Percentiles rank a stretch among this genome's conserved stretches.
Conservation (phyloP, 2,888 invertebrate genomes). For the Lathronympha strigana region DNA sequence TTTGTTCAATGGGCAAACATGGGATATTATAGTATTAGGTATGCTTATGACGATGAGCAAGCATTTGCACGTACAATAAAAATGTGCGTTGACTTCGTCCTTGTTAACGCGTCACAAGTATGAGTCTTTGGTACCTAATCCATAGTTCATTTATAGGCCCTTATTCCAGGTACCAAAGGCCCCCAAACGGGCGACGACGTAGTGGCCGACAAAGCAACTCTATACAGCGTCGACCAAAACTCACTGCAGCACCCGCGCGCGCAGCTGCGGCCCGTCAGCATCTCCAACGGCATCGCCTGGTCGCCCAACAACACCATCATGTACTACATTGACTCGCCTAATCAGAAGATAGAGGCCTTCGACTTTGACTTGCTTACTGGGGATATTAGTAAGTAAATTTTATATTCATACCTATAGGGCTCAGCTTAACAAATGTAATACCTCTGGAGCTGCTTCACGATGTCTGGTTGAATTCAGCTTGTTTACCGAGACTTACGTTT, state of each 20-base stretch:
- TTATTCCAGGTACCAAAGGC: constrained; percentile 84
- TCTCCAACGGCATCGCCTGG: constrained; percentile 92
- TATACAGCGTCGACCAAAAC: constrained; percentile 81
- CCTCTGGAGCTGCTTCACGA: no score
- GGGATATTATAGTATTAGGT: no score
- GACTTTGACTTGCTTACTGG: constrained; percentile 83
- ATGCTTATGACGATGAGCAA: no score
- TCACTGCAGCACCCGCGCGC: constrained; percentile 53
- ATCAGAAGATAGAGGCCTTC: constrained; percentile 86
- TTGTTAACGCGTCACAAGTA: background rate
- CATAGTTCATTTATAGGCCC: background rate
- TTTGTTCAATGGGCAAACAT: no score
- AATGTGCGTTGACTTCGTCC: no score
- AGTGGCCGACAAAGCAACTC: constrained; percentile 76
- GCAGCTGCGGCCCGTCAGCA: constrained; percentile 76
- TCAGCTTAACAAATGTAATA: no score
- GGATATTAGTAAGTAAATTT: constrained; percentile 63
- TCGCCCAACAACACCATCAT: constrained; percentile 86
- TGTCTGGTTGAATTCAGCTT: no score
- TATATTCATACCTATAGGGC: no score
- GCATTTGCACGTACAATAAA: no score
- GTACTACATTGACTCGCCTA: constrained; percentile 90
- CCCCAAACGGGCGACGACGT: constrained; percentile 79
- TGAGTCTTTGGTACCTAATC: background rate
- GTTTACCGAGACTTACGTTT: no score